Evolutionary conservation across 2,888 invertebrate genomes (phyloP), one percentile per base, ranked within the genome.

Genomic region (Clivina fossor): DNA sequence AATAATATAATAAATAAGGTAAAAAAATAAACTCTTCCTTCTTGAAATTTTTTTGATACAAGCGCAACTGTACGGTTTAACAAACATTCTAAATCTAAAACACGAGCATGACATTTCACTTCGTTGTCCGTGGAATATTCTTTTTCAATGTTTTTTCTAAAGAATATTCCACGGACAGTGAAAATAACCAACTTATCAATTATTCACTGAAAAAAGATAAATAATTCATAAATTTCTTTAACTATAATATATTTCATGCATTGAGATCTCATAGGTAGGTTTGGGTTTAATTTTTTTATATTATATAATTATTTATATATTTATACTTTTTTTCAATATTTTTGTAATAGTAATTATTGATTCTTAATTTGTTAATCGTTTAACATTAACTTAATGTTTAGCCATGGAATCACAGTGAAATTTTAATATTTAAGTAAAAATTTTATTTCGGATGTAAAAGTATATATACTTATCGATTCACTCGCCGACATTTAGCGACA

Each of bases 351-450:
- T 60, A 60, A 60, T 60, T 62, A 61, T 62, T 54, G 60, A 47
- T 60, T 63, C 38, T 53, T 46, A 56, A 58, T 56, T 56, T 53
- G 53, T 57, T 57, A 58, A 61, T 60, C 56, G 56, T 62, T 68
- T 71, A 71, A 71, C 69, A 67, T 68, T 71, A 68, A 66, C 67
- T 67, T 67, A 50, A 49, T 56, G 65, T 66, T 69, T 68, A 71
- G 69, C 72, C 72, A 73, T 72, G 73, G 74, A 74, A 74, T 74
- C 74, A 74, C 74, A 74, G 74, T 73, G 73, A 74, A 73, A 72
- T 66, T 66, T 65, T 61, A 60, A 61, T 61, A 59, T 61, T 61
- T 62, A 62, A 62, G 62, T 62, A 62, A 62, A 60, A 61, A 59
- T 61, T 49, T 41, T 56, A 43, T 49, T 56, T 46, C 50, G 55